These are phyloP conservation scores for Camponotus vicinus DNA, from an alignment of 1,140 invertebrate species.

Conservation along the genomic window DNA sequence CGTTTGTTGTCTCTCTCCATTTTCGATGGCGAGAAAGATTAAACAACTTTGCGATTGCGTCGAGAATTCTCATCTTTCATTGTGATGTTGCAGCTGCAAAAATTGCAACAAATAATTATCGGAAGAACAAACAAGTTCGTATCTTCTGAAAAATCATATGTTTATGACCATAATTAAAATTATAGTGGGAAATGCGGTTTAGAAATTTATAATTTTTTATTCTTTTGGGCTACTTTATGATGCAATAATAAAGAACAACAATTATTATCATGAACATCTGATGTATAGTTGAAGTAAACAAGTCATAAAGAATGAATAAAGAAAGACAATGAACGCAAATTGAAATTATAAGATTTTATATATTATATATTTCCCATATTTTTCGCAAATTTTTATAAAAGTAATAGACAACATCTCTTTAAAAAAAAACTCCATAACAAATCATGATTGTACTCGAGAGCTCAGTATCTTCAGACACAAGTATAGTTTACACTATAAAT, in stretches of 20 bases:
- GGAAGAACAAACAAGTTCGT: neutral
- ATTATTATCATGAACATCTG: neutral
- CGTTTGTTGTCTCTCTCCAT: neutral
- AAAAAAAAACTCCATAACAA: neutral
- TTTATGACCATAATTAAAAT: neutral
- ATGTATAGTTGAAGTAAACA: neutral
- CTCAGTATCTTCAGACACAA: neutral
- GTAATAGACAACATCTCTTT: too few species aligned
- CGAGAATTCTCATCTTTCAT: neutral
- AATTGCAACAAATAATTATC: neutral
- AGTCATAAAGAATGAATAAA: conserved; percentile 32
- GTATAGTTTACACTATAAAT: neutral
- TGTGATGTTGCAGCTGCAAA: neutral
- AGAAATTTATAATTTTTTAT: neutral
- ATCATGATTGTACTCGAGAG: neutral
- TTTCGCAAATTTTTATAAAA: neutral
- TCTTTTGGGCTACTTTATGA: neutral
- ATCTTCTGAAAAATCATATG: neutral
- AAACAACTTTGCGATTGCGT: neutral
- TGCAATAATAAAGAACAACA: neutral
- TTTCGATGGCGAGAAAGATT: conserved; percentile 17
- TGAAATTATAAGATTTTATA: conserved; percentile 29
- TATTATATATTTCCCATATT: neutral
- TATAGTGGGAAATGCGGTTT: neutral
- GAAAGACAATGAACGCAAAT: conserved; percentile 34